Percentiles rank a stretch among this genome's conserved stretches.
phyloP scores from a whole-genome alignment of 1,140 invertebrate species.

The Drosophila novamexicana region DNA sequence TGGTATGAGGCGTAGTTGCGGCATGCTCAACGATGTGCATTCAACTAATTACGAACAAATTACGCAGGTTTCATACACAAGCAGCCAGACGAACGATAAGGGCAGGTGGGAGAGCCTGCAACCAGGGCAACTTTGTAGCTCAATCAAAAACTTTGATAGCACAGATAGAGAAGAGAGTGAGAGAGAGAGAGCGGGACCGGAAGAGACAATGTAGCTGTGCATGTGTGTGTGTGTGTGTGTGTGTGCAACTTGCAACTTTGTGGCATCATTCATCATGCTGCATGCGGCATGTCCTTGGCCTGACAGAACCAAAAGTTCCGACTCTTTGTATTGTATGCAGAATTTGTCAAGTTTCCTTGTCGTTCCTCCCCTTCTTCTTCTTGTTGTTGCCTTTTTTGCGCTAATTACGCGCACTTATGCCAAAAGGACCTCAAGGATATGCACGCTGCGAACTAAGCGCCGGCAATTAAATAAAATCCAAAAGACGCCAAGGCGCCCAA shows the following conservation, averaged over 20 bases:
- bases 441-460: slow-evolving; percentile 61
- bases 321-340: neutral
- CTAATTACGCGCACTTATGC: slow-evolving; percentile 77
- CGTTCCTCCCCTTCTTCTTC: neutral
- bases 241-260: slow-evolving; percentile 60
- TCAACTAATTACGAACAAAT: slow-evolving; percentile 82
- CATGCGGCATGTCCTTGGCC: slow-evolving; percentile 49
- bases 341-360: slow-evolving; percentile 8
- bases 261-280: slow-evolving; percentile 69
- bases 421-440: slow-evolving; percentile 31
- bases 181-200: neutral
- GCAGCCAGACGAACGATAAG: slow-evolving; percentile 19
- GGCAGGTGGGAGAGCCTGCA: slow-evolving; percentile 38
- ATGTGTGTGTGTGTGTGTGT: slow-evolving; percentile 5
- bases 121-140: slow-evolving; percentile 61
- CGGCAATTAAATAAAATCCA: slow-evolving; percentile 71
- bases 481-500: slow-evolving; percentile 27
- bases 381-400: slow-evolving; percentile 19
- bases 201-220: slow-evolving; percentile 2
- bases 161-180: neutral
- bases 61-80: slow-evolving; percentile 77
- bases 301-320: slow-evolving; percentile 54
- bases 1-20: neutral
- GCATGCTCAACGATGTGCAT: slow-evolving; percentile 72
- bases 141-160: slow-evolving; percentile 73